These are phyloP conservation scores for Hemibagrus wyckioides DNA, from an alignment of 2,113 vertebrate species.

Conservation along the genomic window DNA sequence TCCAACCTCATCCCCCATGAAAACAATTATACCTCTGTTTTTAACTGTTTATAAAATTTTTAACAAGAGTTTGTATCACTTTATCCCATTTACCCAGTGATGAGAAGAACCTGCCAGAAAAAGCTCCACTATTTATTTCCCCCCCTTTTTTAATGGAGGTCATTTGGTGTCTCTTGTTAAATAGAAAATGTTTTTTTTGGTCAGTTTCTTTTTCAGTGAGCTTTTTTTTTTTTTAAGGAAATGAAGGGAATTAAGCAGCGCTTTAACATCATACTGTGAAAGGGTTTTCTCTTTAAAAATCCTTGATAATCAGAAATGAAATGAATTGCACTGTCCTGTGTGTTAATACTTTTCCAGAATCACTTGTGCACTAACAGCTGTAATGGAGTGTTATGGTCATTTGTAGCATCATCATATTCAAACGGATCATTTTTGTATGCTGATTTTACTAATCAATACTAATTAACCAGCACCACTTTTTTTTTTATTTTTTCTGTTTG, in stretches of 20 bases:
- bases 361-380: neutral
- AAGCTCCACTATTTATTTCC: neutral
- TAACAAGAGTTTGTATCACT: neutral
- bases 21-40: conserved; percentile 15
- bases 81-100: neutral
- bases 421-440: neutral
- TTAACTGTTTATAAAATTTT: conserved; percentile 12
- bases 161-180: neutral
- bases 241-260: conserved; percentile 23
- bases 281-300: neutral
- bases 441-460: neutral
- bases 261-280: neutral
- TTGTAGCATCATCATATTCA: neutral
- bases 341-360: neutral
- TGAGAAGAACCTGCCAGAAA: neutral
- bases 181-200: neutral
- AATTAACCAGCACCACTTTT: neutral
- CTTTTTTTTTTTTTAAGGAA: neutral
- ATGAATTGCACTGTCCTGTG: neutral
- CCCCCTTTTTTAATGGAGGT: neutral
- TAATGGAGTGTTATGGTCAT: neutral
- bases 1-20: neutral
- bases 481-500: neutral
- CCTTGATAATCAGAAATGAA: neutral
- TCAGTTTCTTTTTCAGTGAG: neutral